Evolutionary conservation across 2,797 vertebrate species (phyloP), one percentile per base, ranked within the genome.

Genomic region (Mormyrops boulengeri): DNA sequence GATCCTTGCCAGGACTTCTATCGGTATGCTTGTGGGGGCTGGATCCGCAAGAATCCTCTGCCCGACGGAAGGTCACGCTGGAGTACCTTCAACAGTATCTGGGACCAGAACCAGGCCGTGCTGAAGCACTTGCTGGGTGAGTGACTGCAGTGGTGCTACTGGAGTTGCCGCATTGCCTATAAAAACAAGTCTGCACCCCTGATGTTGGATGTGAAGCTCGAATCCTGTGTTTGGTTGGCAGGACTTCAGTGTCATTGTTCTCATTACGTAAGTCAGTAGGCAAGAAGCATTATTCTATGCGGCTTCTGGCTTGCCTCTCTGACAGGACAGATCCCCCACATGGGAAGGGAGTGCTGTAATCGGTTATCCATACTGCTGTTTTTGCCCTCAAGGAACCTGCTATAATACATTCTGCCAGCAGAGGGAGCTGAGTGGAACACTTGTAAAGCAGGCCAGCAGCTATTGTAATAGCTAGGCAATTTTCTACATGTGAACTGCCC

Each of bases 21-120:
- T 94, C 97, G 97, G 93, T 99, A 97, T 19, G 97, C 98, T 0
- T 99, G 98, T 0, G 98, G 98, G 2, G 98, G 98, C 41, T 99
- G 98, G 98, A 97, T 98, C 92, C 96, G 96, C 91, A 97, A 97
- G 90, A 99, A 99, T 94, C 98, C 98, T 0, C 95, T 99, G 88
- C 98, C 98, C 0, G 97, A 97, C 0, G 98, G 98, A 3, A 97
- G 96, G 0, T 98, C 98, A 2, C 97, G 98, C 57, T 99, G 98
- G 98, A 99, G 97, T 93, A 99, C 97, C 14, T 99, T 99, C 94
- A 99, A 99, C 95, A 98, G 97, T 94, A 97, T 99, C 94, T 98
- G 98, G 98, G 98, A 99, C 93, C 97, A 99, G 95, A 99, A 99
- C 94, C 98, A 99, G 95, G 98, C 97, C 4, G 94, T 98, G 88